Evolutionary conservation across 2,888 invertebrate species (phyloP), one percentile per base, ranked within the genome.

Genomic region (Cephonodes hylas): DNA sequence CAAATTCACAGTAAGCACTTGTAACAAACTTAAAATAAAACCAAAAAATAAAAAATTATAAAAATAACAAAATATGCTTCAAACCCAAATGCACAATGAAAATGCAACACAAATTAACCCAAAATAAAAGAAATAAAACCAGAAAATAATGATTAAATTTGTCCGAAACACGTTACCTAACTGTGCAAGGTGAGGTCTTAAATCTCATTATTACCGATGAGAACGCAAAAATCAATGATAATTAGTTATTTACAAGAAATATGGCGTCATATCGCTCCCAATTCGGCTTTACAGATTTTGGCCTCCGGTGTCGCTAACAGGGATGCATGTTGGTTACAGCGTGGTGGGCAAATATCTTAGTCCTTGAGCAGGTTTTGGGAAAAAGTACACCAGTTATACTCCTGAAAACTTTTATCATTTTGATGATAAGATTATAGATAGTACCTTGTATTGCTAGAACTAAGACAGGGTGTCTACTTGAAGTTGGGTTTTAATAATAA

Each of bases 201-300:
- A 44, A 53, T n/a, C 25, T 25, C 25, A 10, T 48, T 25, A 25
- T 23, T 15, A 10, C 10, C 25, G 42, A 46, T 53, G 42, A 60
- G 42, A 46, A 53, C 23, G 42, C 27, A 42, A 63, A 66, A 63
- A 63, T 60, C 59, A 58, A 42, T 42, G 42, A 25, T 53, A 60
- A 60, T 60, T 60, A 53, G 53, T 22, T 53, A 53, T 53, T 60
- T 60, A 42, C 42, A 60, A 20, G 48, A 60, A 60, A 48, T 53
- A 66, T 68, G 66, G 66, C 64, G 67, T 67, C 63, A 70, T 66
- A 59, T 20, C 38, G 48, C 23, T 48, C 23, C 48, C 22, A 38
- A 38, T 48, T 48, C 42, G 60, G 18, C 6, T 20, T 23, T 60
- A 53, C 38, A 25, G 34, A 60, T 53, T n/a, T 60, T 42, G 45